These are phyloP conservation scores for Megaceryle maxima DNA, from an alignment of 2,113 vertebrate genomes.

Conservation along the genomic window DNA sequence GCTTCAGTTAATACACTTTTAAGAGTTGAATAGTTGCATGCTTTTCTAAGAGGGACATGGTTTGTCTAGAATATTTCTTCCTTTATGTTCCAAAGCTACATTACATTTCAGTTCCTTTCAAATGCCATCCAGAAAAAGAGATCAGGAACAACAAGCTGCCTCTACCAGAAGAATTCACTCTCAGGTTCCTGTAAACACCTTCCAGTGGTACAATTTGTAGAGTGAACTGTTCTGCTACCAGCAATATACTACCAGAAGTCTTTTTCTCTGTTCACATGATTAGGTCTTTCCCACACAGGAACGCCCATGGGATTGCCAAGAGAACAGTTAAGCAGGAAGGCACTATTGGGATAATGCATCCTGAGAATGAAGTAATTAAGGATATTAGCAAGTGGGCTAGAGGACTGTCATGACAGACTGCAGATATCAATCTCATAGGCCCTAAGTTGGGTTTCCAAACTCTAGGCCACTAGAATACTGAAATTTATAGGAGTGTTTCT, in stretches of 20 bases:
- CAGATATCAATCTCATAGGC: background rate
- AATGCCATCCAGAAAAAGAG: background rate
- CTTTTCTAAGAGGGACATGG: background rate
- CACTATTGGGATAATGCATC: background rate
- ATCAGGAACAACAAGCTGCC: background rate
- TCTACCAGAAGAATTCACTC: background rate
- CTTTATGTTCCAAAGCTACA: background rate
- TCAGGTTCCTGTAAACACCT: background rate
- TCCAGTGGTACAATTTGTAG: background rate
- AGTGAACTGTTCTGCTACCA: background rate
- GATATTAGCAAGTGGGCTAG: background rate
- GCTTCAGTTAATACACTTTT: background rate
- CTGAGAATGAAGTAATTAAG: background rate
- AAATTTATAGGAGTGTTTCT: background rate
- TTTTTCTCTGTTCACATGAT: background rate
- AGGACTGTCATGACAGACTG: no score
- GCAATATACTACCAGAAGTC: background rate
- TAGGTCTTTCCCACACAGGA: background rate
- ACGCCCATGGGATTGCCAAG: accelerated
- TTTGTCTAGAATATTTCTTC: background rate
- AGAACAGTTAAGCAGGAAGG: background rate
- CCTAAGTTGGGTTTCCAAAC: background rate
- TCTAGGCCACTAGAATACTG: background rate
- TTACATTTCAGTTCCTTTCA: background rate
- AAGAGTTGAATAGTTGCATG: background rate